Conservation (phyloP, 2,113 vertebrate species). For the Rattus rattus region DNA sequence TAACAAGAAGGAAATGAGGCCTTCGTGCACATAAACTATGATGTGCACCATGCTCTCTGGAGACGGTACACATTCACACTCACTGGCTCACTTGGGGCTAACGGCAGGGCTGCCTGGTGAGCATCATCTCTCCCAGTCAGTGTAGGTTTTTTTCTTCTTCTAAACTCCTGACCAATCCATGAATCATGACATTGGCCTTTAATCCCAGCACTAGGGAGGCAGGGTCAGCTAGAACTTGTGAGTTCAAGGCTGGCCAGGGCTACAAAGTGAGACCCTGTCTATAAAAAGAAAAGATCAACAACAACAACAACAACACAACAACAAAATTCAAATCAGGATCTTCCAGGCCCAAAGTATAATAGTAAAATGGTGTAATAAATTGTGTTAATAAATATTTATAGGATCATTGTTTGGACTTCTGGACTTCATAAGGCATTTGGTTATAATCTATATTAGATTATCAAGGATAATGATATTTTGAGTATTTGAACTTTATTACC, state of each 20-base stretch:
- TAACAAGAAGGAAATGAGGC: not conserved
- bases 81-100: not conserved
- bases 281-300: not conserved
- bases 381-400: not conserved
- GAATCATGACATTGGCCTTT: not conserved
- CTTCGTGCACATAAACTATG: not conserved
- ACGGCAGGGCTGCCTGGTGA: not conserved
- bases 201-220: not conserved
- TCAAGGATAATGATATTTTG: slow-evolving; percentile 6
- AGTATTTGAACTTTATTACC: not conserved
- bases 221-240: not conserved
- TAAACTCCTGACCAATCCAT: not conserved
- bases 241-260: not conserved
- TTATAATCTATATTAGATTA: not conserved
- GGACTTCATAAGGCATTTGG: slow-evolving; percentile 33
- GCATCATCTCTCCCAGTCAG: not conserved
- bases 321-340: not conserved
- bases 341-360: not conserved
- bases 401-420: slow-evolving; percentile 5
- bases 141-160: no score
- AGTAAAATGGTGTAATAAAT: not conserved
- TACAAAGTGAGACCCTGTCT: not conserved
- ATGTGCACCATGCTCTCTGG: not conserved
- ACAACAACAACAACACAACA: not conserved
- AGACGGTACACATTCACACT: not conserved